These are phyloP conservation scores for Ficedula albicollis DNA, from an alignment of 2,797 vertebrate genomes.

Conservation along the genomic window DNA sequence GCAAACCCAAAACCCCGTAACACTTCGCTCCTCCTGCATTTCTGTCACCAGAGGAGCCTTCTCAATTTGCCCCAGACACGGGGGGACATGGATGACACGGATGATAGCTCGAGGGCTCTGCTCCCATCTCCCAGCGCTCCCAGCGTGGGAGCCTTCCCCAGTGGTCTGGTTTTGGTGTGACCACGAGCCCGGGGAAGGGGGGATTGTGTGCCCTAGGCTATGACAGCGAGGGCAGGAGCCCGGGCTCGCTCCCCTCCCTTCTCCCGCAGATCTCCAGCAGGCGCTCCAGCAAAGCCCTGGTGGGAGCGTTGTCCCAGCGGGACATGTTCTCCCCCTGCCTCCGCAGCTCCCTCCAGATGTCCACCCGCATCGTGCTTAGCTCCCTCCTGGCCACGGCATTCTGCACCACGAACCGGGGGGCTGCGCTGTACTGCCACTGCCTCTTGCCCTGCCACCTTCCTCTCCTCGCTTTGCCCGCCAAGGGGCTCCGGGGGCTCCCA, in stretches of 20 bases:
- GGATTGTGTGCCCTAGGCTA: not conserved
- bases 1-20: not conserved
- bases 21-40: not conserved
- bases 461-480: not conserved
- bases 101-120: not conserved
- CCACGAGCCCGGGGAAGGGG: not conserved
- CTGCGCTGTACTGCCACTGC: not conserved
- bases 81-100: not conserved
- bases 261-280: not conserved
- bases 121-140: not conserved
- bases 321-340: constrained; percentile 36
- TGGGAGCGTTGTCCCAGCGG: constrained; percentile 30
- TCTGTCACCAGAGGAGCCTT: not conserved
- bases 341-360: constrained; percentile 49
- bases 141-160: not conserved
- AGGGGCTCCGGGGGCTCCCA: not conserved
- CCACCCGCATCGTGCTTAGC: not conserved
- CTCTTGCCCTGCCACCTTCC: constrained; percentile 11
- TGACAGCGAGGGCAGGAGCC: not conserved
- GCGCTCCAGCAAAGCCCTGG: constrained; percentile 30
- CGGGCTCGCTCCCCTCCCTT: not conserved
- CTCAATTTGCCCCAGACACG: not conserved
- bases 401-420: not conserved
- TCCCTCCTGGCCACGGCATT: not conserved
- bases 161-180: not conserved